Percentiles rank a stretch among this genome's conserved stretches.
Evolutionary conservation across 2,888 invertebrate species (phyloP).

Genomic region (Erebia ligea): DNA sequence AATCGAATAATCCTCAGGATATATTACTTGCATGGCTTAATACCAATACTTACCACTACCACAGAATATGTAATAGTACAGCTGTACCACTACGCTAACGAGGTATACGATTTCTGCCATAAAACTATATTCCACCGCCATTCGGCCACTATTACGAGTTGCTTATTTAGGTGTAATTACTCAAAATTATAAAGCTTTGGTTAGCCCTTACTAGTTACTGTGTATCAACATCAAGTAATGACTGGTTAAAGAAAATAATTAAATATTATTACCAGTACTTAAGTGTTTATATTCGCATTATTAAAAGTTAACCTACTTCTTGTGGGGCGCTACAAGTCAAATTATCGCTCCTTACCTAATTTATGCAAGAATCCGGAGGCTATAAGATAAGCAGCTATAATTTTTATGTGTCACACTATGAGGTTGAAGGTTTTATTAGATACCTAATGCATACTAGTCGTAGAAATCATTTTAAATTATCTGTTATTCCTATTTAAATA

Average conservation of each 20-base stretch:
- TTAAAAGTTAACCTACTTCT: conserved; percentile 40
- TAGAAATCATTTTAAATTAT: too few species aligned
- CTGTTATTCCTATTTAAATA: too few species aligned
- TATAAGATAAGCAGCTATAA: background rate
- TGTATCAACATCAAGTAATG: conserved; percentile 42
- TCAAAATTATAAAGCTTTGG: conserved; percentile 24
- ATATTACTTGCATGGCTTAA: too few species aligned
- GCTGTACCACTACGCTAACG: too few species aligned
- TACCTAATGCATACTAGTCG: too few species aligned
- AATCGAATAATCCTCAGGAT: too few species aligned
- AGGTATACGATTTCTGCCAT: too few species aligned
- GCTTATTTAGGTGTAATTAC: background rate
- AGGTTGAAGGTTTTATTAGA: too few species aligned
- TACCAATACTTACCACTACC: too few species aligned
- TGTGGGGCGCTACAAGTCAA: conserved; percentile 31
- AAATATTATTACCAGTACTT: conserved; percentile 36
- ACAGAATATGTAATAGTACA: too few species aligned
- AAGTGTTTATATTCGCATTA: conserved; percentile 31
- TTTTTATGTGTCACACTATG: background rate
- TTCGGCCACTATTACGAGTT: too few species aligned
- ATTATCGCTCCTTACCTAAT: conserved; percentile 31
- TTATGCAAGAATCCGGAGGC: conserved; percentile 25
- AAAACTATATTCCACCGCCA: too few species aligned
- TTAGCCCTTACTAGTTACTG: conserved; percentile 40
- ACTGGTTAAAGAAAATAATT: conserved; percentile 39